A percentile compares a stretch with the other conserved stretches of the same genome.
phyloP scores from a whole-genome alignment of 2,797 vertebrate genomes.

The Enteromius argenteus region DNA sequence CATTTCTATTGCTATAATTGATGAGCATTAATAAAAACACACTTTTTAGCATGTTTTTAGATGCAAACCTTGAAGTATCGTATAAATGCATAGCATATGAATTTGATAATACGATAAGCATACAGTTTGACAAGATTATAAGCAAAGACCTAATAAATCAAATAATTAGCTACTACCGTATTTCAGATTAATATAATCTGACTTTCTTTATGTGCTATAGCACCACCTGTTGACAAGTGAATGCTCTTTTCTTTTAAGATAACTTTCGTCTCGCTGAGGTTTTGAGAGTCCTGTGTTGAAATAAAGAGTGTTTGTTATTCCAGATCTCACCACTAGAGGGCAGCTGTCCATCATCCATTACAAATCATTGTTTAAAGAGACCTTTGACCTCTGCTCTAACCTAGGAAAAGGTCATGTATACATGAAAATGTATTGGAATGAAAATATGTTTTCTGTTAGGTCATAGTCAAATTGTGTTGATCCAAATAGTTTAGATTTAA shows the following conservation, averaged over 20 bases:
- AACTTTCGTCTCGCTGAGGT: neutral
- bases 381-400: neutral
- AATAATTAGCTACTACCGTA: neutral
- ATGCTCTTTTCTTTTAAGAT: neutral
- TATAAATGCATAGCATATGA: neutral
- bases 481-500: neutral
- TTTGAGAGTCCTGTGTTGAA: neutral
- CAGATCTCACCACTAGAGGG: conserved; percentile 21
- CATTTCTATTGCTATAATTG: too few species aligned
- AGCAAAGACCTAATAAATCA: neutral
- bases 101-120: neutral
- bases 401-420: neutral
- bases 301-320: neutral
- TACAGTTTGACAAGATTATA: neutral
- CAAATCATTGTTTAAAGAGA: neutral
- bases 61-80: neutral
- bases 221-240: conserved; percentile 23
- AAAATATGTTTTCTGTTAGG: neutral
- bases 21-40: neutral
- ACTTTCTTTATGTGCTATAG: neutral
- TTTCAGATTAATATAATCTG: neutral
- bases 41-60: neutral
- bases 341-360: neutral
- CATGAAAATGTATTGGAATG: neutral
- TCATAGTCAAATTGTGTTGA: neutral